Evolutionary conservation across 2,888 invertebrate species (phyloP).

Genomic region (Adelognathus sp.): DNA sequence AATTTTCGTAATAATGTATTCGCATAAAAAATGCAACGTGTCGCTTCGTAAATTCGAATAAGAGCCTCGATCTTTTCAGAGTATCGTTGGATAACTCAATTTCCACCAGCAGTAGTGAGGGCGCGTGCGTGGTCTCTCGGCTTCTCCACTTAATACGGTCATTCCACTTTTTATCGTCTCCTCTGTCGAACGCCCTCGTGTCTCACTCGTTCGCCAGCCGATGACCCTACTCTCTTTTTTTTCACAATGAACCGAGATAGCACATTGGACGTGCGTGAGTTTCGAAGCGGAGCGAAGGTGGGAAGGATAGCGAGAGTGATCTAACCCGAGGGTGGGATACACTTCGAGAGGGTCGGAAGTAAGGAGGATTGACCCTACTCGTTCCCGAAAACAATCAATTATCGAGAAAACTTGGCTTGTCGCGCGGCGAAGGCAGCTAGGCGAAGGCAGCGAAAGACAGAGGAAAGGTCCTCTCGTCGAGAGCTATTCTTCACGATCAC

Average conservation of each 20-base stretch:
- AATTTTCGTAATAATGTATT: too few relatives aligned
- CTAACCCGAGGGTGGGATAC: neutral
- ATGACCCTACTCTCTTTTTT: neutral
- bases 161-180: constrained; percentile 61
- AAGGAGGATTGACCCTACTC: constrained; percentile 56
- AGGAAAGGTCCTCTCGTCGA: constrained; percentile 55
- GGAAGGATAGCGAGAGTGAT: neutral
- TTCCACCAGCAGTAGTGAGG: constrained; percentile 1
- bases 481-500: constrained; percentile 73
- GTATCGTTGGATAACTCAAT: constrained; percentile 21
- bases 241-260: constrained; percentile 11
- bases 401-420: constrained; percentile 73
- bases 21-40: too few relatives aligned
- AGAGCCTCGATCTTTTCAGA: neutral
- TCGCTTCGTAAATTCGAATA: too few relatives aligned
- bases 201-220: neutral
- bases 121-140: neutral
- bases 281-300: constrained; percentile 5
- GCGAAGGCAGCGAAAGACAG: neutral
- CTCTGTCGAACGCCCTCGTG: constrained; percentile 41
- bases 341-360: constrained; percentile 9
- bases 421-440: constrained; percentile 38
- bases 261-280: constrained; percentile 12
- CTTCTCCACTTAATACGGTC: constrained; percentile 54
- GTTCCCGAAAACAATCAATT: constrained; percentile 78